Conservation (phyloP, 2,888 invertebrate species). For the Tanytarsus gracilentus region DNA sequence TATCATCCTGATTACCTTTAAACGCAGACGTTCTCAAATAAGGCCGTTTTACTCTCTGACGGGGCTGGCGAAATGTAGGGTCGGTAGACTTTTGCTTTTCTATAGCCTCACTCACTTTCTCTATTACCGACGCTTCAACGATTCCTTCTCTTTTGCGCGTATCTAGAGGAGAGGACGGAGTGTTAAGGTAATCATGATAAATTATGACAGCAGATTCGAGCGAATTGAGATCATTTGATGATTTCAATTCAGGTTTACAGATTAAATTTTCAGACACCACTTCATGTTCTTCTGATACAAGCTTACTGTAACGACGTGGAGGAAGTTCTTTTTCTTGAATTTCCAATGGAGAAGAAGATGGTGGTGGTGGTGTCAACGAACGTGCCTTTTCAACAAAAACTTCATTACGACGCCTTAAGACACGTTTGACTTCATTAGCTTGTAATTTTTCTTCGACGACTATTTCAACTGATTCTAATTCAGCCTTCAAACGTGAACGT, state of each 20-base stretch:
- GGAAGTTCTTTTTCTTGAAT: too few relatives aligned
- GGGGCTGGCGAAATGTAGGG: not conserved
- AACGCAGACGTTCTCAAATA: conserved; percentile 5
- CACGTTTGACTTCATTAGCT: too few relatives aligned
- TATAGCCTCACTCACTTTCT: not conserved
- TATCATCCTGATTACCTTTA: conserved; percentile 12
- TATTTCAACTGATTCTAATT: not conserved
- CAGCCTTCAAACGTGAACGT: not conserved
- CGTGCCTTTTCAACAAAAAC: too few relatives aligned
- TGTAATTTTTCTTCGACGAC: too few relatives aligned
- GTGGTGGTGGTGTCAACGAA: too few relatives aligned
- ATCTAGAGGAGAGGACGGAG: conserved; percentile 4
- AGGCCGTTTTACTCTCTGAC: not conserved
- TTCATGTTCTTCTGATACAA: not conserved
- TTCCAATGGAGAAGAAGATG: too few relatives aligned
- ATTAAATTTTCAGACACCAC: not conserved
- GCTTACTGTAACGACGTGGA: not conserved
- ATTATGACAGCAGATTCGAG: not conserved
- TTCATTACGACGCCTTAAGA: too few relatives aligned
- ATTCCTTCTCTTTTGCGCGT: not conserved
- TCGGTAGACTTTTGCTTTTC: not conserved
- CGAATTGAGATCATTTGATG: conserved; percentile 5
- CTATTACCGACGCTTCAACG: not conserved
- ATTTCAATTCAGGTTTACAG: not conserved
- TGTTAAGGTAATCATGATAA: not conserved